Percentiles rank a stretch among this genome's conserved stretches.
Evolutionary conservation across 2,113 vertebrate genomes (phyloP).

Genomic region (Spheniscus mendiculus): DNA sequence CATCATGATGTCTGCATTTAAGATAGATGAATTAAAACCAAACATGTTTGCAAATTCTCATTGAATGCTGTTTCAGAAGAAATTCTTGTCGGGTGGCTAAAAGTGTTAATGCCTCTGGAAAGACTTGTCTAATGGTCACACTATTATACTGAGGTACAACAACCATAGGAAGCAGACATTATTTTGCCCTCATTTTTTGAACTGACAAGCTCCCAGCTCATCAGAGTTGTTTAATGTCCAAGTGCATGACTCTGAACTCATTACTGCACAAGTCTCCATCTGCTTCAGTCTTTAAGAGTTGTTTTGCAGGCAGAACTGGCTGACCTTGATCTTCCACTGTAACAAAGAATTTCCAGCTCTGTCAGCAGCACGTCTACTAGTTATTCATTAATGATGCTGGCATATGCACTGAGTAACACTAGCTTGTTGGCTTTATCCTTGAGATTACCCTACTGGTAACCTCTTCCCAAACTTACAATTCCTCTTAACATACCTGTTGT

Average conservation of each 20-base stretch:
- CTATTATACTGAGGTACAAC: neutral
- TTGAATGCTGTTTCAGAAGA: neutral
- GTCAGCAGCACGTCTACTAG: neutral
- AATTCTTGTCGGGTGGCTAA: neutral
- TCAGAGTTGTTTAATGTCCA: neutral
- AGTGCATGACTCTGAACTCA: neutral
- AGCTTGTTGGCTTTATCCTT: neutral
- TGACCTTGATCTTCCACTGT: neutral
- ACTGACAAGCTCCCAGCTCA: neutral
- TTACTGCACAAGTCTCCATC: neutral
- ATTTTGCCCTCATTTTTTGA: neutral
- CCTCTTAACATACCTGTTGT: neutral
- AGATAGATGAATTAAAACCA: neutral
- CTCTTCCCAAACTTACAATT: neutral
- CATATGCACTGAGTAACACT: neutral
- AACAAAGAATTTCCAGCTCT: neutral
- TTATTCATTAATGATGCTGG: slow-evolving; percentile 15
- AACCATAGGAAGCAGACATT: neutral
- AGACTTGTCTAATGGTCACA: neutral
- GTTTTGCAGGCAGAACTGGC: slow-evolving; percentile 20
- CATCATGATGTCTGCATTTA: neutral
- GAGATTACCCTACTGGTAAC: neutral
- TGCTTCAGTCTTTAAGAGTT: neutral
- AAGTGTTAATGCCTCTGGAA: neutral
- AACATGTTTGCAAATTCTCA: neutral